These are phyloP conservation scores for Megaptera novaeangliae DNA, from an alignment of 2,113 vertebrate species.

Conservation along the genomic window DNA sequence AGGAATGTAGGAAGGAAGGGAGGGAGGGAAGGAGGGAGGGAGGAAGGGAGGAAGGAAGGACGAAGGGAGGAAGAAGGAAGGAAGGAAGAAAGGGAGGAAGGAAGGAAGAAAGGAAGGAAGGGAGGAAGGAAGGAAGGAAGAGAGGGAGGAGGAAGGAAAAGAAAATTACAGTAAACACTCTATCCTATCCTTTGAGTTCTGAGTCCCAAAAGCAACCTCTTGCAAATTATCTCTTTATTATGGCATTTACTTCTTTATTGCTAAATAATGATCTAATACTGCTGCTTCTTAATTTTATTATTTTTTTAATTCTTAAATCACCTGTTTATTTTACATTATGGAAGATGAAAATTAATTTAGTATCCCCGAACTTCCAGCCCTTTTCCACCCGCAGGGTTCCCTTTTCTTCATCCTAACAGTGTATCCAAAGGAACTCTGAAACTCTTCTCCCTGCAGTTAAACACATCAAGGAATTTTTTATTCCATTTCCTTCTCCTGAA, in stretches of 20 bases:
- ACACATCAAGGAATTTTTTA: background rate
- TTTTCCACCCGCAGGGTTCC: too few species aligned
- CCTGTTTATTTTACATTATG: background rate
- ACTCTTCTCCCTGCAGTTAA: background rate
- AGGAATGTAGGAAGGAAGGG: rapidly evolving
- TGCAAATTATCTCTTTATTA: background rate
- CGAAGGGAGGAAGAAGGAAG: background rate
- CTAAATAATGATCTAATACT: background rate
- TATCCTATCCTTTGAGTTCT: background rate
- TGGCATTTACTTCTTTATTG: background rate
- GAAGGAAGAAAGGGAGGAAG: background rate
- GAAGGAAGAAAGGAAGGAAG: too few species aligned
- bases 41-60: too few species aligned
- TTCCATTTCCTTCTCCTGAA: background rate
- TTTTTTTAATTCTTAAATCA: background rate
- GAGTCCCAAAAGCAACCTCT: background rate
- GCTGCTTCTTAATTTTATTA: background rate
- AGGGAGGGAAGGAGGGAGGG: rapidly evolving
- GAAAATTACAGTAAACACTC: background rate
- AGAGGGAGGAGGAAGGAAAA: background rate
- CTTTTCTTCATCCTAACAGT: background rate
- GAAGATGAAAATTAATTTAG: background rate
- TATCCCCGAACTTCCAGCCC: background rate
- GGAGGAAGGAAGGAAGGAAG: too few species aligned
- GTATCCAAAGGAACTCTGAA: background rate